Conservation (phyloP, 2,888 invertebrate genomes). For the Heliconius cydno region DNA sequence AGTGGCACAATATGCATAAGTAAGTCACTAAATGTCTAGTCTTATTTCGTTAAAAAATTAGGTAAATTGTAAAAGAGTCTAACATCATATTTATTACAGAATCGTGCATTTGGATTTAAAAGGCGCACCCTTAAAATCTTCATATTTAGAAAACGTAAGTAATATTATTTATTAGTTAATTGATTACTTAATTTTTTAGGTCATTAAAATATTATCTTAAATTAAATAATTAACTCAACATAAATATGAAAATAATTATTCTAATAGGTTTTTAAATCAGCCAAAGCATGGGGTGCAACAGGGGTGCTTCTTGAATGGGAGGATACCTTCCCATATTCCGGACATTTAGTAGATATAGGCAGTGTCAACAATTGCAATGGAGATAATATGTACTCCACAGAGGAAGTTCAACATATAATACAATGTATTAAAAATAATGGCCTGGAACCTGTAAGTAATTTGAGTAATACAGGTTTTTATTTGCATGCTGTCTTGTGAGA, state of each 20-base stretch:
- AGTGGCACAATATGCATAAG: slow-evolving; percentile 4
- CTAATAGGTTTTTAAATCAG: slow-evolving; percentile 59
- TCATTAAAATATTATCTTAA: background rate
- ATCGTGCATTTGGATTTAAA: slow-evolving; percentile 92
- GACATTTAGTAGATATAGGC: slow-evolving; percentile 84
- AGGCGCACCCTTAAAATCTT: slow-evolving; percentile 90
- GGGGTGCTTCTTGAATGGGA: slow-evolving; percentile 94
- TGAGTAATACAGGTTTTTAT: too few species aligned
- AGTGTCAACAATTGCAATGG: slow-evolving; percentile 79
- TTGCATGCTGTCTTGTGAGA: too few species aligned
- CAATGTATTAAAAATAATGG: slow-evolving; percentile 86
- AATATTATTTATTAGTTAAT: background rate
- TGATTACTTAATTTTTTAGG: background rate
- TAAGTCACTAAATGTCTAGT: background rate
- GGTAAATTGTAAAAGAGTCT: background rate
- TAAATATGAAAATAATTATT: slow-evolving; percentile 3
- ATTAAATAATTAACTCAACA: background rate
- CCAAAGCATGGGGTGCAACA: slow-evolving; percentile 88
- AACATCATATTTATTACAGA: slow-evolving; percentile 57
- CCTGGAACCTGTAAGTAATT: slow-evolving; percentile 84
- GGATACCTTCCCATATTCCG: slow-evolving; percentile 92
- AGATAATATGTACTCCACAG: slow-evolving; percentile 80
- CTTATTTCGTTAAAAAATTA: background rate
- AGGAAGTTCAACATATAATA: slow-evolving; percentile 87
- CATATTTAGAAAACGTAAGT: slow-evolving; percentile 80